Base-by-base conservation (phyloP, 2,888 invertebrate species). In the Caenorhabditis afra region DNA sequence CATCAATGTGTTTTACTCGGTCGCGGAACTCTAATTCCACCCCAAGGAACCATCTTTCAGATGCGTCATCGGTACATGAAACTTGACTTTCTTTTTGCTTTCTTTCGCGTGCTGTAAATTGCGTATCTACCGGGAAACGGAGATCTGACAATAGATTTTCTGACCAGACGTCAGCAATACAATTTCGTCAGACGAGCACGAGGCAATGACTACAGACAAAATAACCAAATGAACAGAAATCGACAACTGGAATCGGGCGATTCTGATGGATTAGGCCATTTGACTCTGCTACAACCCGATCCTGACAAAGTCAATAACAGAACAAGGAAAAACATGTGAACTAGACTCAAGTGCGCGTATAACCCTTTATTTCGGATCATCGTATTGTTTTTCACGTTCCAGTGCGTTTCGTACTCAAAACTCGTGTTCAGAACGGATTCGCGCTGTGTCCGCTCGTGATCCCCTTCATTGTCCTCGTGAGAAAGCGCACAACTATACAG, bases 131-230 rank as follows among this genome's bases (percentile, higher is more conserved):
- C 55, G 61, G 58, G 53, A 61, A 18, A 7, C 61, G 7, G 29
- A 29, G 20, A 55, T 71, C 62, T 57, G 37, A 47, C 50, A 16
- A 22, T 41, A 29, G 18, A 39, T 18, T 16, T 49, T 71, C 62
- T 62, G 62, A 57, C 41, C 35, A 50, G 44, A 73, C 73, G 64
- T 23, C 35, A 59, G 73, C 62, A 71, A 29, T 62, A 71, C 39
- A 41, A 45, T 29, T 11, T 14, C 23, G 7, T 29, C 29, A 29
- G 29, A 29, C 11, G 47, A 29, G 22, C 39, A 39, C 22, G 23
- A 18, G 58, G 22, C 20, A 58, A 23, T 49, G 29, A 29, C 18
- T 29, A 22, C 20, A 29, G 10, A 35, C 45, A 37, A 29, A 41
- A 18, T 29, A 52, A 14, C 11, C 12, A 7, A n/a, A 44, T 45